These are phyloP conservation scores for Otolemur crassicaudatus DNA, from an alignment of 2,797 vertebrate genomes.

Conservation along the genomic window DNA sequence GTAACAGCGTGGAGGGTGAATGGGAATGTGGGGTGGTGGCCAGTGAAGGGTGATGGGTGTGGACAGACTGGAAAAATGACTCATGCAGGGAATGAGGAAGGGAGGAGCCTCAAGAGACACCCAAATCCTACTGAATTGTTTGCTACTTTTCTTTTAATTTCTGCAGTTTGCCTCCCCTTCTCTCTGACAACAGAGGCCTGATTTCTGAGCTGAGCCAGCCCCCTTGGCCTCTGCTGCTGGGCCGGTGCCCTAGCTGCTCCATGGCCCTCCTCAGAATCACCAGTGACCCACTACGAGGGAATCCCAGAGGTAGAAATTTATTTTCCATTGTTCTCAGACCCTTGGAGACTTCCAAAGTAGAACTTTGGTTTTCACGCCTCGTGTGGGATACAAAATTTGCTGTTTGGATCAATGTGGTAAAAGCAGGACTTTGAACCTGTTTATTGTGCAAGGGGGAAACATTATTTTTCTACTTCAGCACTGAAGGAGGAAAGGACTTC, in stretches of 20 bases:
- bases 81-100: conserved; percentile 72
- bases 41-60: conserved; percentile 65
- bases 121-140: conserved; percentile 54
- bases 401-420: conserved; percentile 27
- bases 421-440: conserved; percentile 60
- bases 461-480: conserved; percentile 25
- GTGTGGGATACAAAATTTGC: conserved; percentile 2
- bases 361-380: not conserved
- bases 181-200: not conserved
- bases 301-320: not conserved
- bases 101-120: conserved; percentile 62
- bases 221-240: not conserved
- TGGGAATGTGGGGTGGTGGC: not conserved
- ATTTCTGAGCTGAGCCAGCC: not conserved
- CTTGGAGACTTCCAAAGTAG: not conserved
- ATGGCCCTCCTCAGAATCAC: not conserved
- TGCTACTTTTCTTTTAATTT: conserved; percentile 40
- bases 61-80: conserved; percentile 76
- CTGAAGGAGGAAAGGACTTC: not conserved
- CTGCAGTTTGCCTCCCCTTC: conserved; percentile 2
- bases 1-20: not conserved
- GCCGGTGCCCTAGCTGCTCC: not conserved
- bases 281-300: not conserved
- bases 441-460: not conserved
- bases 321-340: conserved; percentile 44